Base-by-base conservation (phyloP, 2,888 invertebrate species). In the Agrilus mali region DNA sequence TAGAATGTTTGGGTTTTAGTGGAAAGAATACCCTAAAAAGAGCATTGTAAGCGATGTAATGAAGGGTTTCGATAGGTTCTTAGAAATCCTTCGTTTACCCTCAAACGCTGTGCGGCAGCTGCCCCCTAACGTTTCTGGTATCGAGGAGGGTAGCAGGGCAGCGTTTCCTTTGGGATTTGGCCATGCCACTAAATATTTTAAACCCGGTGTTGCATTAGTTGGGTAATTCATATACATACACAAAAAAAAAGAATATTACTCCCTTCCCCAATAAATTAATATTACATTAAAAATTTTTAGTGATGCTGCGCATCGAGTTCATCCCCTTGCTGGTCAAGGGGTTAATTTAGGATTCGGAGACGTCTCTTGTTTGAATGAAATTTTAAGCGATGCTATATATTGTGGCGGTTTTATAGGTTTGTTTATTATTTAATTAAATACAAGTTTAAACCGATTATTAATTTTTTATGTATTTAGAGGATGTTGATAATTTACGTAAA, bases 341-440 rank as follows among this genome's bases (percentile, higher is more conserved):
- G 92, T 96, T 1, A 99, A 99, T 71, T 72, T 98, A 36, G 98
- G 98, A 2, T 94, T 97, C 64, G 90, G 92, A 7, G 98, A 99
- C 69, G 82, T 94, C 0, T 68, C 73, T 27, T 75, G 77, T 50
- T 71, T 98, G n/a, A 75, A 80, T 0, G 68, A 79, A 38, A 61
- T 79, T 12, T 66, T 98, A 13, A 74, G 81, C 0, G 74, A 83
- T 16, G 79, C 85, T 0, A 70, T 79, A 1, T 78, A 79, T 57
- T 69, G 75, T 45, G 97, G 97, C 2, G 73, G 78, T 41, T 76
- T 80, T 55, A 66, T 93, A 40, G 78, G 86, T 82, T 66, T 58
- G 36, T 15, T 43, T 43, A 20, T n/a, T 10, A n/a, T n/a, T n/a
- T n/a, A 22, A 8, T 12, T 6, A 17, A 6, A 14, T 13, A 36